Conservation (phyloP, 1,140 invertebrate species). For the Bombus sylvicola region DNA sequence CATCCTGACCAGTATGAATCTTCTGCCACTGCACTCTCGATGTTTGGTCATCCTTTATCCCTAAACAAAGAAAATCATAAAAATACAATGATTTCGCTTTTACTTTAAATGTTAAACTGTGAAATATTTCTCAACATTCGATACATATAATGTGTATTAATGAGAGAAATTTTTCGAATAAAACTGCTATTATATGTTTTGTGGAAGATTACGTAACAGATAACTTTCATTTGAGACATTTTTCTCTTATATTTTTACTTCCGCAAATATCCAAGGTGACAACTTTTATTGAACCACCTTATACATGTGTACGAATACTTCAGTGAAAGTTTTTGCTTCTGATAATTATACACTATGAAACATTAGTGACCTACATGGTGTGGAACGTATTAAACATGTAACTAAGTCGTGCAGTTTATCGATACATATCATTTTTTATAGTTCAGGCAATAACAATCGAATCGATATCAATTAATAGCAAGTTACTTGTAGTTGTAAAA, state of each 20-base stretch:
- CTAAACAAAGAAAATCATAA: conserved; percentile 56
- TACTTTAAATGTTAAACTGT: not conserved
- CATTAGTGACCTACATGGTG: not conserved
- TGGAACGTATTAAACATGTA: not conserved
- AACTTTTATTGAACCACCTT: not conserved
- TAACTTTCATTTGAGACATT: not conserved
- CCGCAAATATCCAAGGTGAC: not conserved
- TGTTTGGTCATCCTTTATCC: conserved; percentile 74
- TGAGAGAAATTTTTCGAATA: not conserved
- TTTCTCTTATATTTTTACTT: not conserved
- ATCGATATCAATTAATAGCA: not conserved
- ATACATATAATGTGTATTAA: not conserved
- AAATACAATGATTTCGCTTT: not conserved
- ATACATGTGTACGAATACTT: not conserved
- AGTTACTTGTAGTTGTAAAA: not conserved
- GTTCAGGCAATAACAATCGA: not conserved
- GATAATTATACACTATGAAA: not conserved
- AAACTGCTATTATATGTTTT: not conserved
- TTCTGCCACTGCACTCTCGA: conserved; percentile 74
- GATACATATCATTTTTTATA: not conserved
- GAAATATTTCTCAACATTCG: not conserved
- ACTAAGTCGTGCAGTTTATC: not conserved
- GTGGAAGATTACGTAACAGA: not conserved
- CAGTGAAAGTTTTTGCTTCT: not conserved
- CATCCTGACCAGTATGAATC: conserved; percentile 76